A percentile compares a stretch with the other conserved stretches of the same genome.
Conservation (phyloP, 2,888 invertebrate species). For the Ypsolopha scabrella region DNA sequence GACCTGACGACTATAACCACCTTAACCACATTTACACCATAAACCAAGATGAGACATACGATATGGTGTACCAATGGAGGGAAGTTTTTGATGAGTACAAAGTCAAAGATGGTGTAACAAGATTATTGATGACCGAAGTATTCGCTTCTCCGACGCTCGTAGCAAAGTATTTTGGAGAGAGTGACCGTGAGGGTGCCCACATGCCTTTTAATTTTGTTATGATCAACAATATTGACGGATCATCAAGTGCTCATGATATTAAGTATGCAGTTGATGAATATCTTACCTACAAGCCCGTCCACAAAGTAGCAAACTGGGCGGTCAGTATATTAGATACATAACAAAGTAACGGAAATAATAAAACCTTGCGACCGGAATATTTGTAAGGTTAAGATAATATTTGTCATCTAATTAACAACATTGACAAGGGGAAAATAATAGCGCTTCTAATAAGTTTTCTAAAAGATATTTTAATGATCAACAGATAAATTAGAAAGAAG, state of each 20-base stretch:
- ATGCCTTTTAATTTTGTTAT: conserved; percentile 82
- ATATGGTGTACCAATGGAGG: conserved; percentile 68
- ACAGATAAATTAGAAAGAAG: no score
- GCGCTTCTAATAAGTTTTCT: no score
- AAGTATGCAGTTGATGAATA: conserved; percentile 73
- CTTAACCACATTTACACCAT: conserved; percentile 70
- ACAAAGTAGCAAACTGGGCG: conserved; percentile 79
- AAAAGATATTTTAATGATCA: no score
- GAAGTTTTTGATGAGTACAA: conserved; percentile 59
- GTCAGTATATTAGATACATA: conserved; percentile 61
- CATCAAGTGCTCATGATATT: conserved; percentile 72
- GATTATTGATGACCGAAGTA: conserved; percentile 82
- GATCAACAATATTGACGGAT: conserved; percentile 65
- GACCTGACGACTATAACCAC: conserved; percentile 65
- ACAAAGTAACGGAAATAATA: no score
- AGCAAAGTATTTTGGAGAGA: conserved; percentile 74
- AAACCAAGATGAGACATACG: conserved; percentile 69
- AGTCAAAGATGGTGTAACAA: conserved; percentile 51
- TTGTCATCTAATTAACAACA: no score
- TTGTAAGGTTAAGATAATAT: no score
- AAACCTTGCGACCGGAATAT: no score
- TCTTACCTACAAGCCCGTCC: conserved; percentile 73
- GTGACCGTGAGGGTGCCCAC: conserved; percentile 71
- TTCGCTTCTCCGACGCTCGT: conserved; percentile 71
- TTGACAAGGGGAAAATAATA: no score